Base-by-base conservation (phyloP, 2,888 invertebrate species). In the Oscheius sp. region DNA sequence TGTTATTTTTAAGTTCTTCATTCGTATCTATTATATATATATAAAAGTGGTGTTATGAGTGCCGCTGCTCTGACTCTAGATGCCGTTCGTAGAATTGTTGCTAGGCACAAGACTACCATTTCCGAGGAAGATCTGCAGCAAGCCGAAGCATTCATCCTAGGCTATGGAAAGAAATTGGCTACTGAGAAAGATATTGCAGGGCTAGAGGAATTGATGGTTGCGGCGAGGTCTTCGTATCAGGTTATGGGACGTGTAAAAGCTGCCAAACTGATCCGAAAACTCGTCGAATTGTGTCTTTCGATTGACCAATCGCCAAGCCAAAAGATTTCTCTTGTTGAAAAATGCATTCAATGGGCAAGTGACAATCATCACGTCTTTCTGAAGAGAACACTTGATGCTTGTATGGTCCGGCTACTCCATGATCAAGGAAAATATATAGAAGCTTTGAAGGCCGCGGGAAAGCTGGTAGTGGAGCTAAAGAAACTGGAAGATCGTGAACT, bases 341-440 rank as follows among this genome's bases (percentile, higher is more conserved):
- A 98, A 89, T 97, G 96, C 89, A 98, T 99, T 89, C 94, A 95
- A 89, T 98, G 98, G 98, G 95, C 98, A 33, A 95, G 94, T 87
- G 93, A 94, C 86, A 97, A 99, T 87, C 92, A 95, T 77, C 91
- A 98, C 80, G 96, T 95, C 30, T 99, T 97, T 88, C 89, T 99
- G 74, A 90, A 98, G 81, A 97, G 99, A 88, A 94, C 95, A 0
- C 88, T 98, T 80, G 95, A 98, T 87, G 93, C 96, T n/a, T 90
- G 97, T 81, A 90, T 99, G 68, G 92, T 99, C 85, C 94, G 95
- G 2, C 90, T 99, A 41, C 95, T 94, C 88, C 89, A 88, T 80
- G 88, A 88, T 70, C 87, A 87, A 20, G 81, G 80, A 8, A 67
- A 77, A 32, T 85, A 78, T 65, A 70, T 70, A 9, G 77, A 85